Evolutionary conservation across 2,797 vertebrate genomes (phyloP).

Genomic region (Kryptopterus vitreolus): DNA sequence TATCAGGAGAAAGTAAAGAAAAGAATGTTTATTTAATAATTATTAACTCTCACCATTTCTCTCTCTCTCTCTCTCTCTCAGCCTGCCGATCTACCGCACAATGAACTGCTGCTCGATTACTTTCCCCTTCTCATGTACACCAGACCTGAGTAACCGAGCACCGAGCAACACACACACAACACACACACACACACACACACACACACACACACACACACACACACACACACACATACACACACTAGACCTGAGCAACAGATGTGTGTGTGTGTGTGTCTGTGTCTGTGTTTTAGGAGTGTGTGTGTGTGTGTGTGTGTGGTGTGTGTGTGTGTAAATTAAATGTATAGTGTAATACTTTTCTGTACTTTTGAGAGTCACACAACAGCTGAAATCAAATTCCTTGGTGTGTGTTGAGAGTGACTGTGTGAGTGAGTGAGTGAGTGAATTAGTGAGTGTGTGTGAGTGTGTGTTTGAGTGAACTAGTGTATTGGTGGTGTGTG

Average conservation of each 20-base stretch:
- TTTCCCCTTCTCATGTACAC: conserved; percentile 58
- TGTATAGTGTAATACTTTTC: too few species aligned
- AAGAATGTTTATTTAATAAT: background rate
- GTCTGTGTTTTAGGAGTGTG: too few species aligned
- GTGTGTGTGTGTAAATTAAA: background rate
- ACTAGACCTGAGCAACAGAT: background rate
- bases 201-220: background rate
- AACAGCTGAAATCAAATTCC: too few species aligned
- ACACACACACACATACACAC: background rate
- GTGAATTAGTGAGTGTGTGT: too few species aligned
- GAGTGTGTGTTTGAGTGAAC: too few species aligned
- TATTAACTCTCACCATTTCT: conserved; percentile 70
- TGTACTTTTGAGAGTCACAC: too few species aligned
- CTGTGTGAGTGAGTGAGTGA: too few species aligned
- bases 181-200: conserved; percentile 4
- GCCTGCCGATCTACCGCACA: conserved; percentile 36
- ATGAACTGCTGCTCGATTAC: conserved; percentile 58
- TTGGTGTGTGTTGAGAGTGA: too few species aligned
- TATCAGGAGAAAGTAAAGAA: background rate
- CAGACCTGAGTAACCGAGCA: conserved; percentile 49
- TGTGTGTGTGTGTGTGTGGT: background rate
- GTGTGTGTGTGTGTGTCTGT: too few species aligned
- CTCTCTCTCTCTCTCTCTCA: conserved; percentile 55
- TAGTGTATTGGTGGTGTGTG: too few species aligned
- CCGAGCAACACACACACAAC: background rate